phyloP scores from a whole-genome alignment of 1,140 invertebrate genomes.

The Philaenus spumarius region DNA sequence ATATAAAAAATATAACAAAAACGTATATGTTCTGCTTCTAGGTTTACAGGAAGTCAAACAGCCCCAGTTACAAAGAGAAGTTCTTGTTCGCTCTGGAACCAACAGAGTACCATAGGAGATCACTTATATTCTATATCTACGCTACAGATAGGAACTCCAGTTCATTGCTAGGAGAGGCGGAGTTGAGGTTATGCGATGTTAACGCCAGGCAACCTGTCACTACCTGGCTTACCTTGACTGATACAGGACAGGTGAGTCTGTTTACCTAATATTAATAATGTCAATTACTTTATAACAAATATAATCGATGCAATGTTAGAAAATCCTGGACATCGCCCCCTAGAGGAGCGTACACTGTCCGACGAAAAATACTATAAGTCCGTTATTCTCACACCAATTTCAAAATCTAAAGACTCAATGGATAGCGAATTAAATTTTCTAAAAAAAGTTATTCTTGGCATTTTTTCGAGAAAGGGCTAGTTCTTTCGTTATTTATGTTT shows the following conservation, averaged over 20 bases:
- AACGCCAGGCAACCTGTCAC: constrained; percentile 50
- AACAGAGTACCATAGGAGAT: constrained; percentile 43
- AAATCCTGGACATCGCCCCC: background rate
- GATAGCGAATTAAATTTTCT: too few relatives aligned
- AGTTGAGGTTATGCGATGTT: constrained; percentile 52
- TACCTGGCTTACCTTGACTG: constrained; percentile 55
- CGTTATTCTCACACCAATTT: background rate
- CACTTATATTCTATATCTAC: constrained; percentile 54
- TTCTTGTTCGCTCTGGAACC: constrained; percentile 61
- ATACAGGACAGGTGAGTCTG: constrained; percentile 50
- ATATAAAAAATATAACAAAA: too few relatives aligned
- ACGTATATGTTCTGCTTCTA: too few relatives aligned
- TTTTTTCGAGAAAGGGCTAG: too few relatives aligned
- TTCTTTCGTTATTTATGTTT: too few relatives aligned
- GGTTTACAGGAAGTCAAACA: constrained; percentile 54
- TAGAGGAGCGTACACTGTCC: too few relatives aligned
- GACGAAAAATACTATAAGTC: too few relatives aligned
- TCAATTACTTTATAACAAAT: background rate
- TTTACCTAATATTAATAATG: too few relatives aligned
- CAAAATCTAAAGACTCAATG: background rate
- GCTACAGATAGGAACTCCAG: constrained; percentile 53
- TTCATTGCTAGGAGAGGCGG: constrained; percentile 57
- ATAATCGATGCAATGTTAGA: background rate
- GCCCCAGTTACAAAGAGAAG: constrained; percentile 65
- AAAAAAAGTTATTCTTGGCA: too few relatives aligned